phyloP scores from a whole-genome alignment of 2,888 invertebrate species.

The Camponotus fellah region DNA sequence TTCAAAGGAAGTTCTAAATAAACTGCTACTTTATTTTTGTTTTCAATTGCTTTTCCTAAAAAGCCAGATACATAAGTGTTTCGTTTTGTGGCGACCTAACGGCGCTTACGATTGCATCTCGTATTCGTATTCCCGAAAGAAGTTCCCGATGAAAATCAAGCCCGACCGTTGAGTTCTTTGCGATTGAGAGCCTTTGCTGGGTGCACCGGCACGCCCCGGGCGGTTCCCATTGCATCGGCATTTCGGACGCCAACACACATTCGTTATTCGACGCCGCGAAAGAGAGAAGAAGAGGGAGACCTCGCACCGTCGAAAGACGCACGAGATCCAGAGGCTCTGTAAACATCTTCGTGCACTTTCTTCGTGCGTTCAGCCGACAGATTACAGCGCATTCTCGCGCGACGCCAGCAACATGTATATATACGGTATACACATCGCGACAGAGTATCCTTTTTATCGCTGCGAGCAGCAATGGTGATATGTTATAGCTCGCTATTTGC shows the following conservation, averaged over 20 bases:
- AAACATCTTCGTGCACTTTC: constrained; percentile 59
- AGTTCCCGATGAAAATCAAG: constrained; percentile 70
- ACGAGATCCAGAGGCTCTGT: constrained; percentile 53
- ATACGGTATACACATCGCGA: background rate
- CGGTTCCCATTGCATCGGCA: constrained; percentile 79
- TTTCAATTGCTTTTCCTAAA: background rate
- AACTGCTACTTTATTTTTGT: background rate
- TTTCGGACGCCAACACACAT: constrained; percentile 70
- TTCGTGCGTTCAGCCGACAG: constrained; percentile 18
- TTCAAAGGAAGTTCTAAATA: background rate
- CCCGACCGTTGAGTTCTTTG: constrained; percentile 71
- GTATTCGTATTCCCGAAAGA: constrained; percentile 25
- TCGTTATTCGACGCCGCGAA: constrained; percentile 59
- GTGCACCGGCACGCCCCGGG: constrained; percentile 79
- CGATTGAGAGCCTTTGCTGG: constrained; percentile 76
- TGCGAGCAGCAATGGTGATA: background rate
- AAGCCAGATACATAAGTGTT: constrained; percentile 5
- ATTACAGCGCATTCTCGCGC: constrained; percentile 24
- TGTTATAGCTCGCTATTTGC: constrained; percentile 21
- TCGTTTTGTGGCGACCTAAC: constrained; percentile 13
- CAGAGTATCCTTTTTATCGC: constrained; percentile 13
- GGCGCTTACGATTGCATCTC: constrained; percentile 28
- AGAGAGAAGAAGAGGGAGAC: constrained; percentile 17
- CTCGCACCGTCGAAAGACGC: constrained; percentile 58
- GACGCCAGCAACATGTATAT: constrained; percentile 1